These are phyloP conservation scores for Anas georgica DNA, from an alignment of 2,797 vertebrate species.

Conservation along the genomic window DNA sequence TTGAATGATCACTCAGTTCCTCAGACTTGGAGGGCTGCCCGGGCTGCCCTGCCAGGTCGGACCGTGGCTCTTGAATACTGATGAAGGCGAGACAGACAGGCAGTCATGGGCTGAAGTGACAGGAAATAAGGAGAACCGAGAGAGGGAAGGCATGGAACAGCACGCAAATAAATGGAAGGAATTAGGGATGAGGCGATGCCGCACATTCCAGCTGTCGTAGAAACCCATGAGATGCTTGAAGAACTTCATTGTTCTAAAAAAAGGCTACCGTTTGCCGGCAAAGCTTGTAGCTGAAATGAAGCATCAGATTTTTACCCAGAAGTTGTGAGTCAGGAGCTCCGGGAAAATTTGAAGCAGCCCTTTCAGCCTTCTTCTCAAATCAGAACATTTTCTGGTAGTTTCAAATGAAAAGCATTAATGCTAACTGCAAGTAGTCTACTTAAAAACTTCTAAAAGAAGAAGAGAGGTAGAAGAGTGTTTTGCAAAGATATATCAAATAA, in stretches of 20 bases:
- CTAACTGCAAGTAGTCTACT: not conserved
- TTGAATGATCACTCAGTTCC: not conserved
- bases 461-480: not conserved
- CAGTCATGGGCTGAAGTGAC: not conserved
- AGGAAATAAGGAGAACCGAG: not conserved
- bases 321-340: not conserved
- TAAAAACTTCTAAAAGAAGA: not conserved
- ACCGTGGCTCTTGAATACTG: not conserved
- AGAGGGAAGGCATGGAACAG: not conserved
- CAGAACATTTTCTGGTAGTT: not conserved
- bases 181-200: not conserved
- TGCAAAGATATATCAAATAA: not conserved
- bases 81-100: not conserved
- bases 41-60: not conserved
- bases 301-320: not conserved
- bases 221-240: not conserved
- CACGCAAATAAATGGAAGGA: not conserved
- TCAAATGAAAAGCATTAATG: not conserved
- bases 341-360: not conserved
- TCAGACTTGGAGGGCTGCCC: not conserved
- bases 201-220: fast-evolving
- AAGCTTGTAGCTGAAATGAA: not conserved
- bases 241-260: not conserved
- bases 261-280: not conserved
- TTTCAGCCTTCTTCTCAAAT: not conserved